phyloP scores from a whole-genome alignment of 2,888 invertebrate genomes.

The Onthophagus sagittarius region DNA sequence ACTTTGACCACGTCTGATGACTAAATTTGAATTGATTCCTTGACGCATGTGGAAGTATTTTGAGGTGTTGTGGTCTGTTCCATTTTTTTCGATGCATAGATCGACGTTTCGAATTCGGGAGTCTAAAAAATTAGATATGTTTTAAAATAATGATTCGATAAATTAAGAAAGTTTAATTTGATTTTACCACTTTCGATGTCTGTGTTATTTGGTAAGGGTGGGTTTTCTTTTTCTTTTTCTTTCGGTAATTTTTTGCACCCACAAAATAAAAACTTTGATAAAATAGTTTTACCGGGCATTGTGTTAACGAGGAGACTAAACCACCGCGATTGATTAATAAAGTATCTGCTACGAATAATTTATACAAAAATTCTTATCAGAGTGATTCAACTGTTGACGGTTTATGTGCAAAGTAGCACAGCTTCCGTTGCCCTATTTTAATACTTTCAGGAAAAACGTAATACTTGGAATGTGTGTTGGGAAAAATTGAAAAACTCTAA shows the following conservation, averaged over 20 bases:
- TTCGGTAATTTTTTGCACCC: not conserved
- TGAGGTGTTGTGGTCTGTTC: slow-evolving; percentile 66
- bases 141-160: not conserved
- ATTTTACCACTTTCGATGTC: not conserved
- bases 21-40: slow-evolving; percentile 55
- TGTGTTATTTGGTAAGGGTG: not conserved
- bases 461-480: not conserved
- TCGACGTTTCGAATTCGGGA: slow-evolving; percentile 50
- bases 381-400: not conserved
- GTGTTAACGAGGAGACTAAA: not conserved
- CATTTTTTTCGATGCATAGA: slow-evolving; percentile 65
- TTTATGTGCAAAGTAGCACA: not conserved
- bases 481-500: not conserved
- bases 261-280: not conserved
- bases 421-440: not conserved
- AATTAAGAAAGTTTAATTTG: too few relatives aligned
- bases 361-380: not conserved
- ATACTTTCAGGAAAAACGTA: not conserved
- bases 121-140: not conserved
- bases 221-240: not conserved
- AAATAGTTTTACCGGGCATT: not conserved
- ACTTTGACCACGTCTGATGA: slow-evolving; percentile 73
- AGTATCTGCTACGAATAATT: not conserved
- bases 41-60: slow-evolving; percentile 67
- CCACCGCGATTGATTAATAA: not conserved